These are phyloP conservation scores for Myathropa florea DNA, from an alignment of 2,888 invertebrate genomes.

Conservation along the genomic window DNA sequence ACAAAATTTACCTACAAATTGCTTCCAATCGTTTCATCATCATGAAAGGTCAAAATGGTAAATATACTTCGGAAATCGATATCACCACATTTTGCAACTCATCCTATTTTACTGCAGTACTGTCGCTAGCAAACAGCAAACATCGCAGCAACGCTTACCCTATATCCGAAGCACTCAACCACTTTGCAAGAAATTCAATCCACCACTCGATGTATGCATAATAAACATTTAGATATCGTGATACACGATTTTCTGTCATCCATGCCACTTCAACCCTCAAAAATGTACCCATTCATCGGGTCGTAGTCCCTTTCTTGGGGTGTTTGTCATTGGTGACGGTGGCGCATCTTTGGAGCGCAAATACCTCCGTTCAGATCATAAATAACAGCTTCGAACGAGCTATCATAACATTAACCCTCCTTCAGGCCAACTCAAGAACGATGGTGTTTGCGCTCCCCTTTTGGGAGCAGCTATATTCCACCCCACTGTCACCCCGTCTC, in stretches of 20 bases:
- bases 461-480: neutral
- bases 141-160: neutral
- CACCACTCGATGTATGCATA: constrained; percentile 49
- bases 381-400: constrained; percentile 52
- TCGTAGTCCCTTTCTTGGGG: constrained; percentile 13
- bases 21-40: too few species aligned
- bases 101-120: neutral
- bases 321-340: neutral
- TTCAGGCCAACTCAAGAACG: neutral
- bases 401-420: constrained; percentile 29
- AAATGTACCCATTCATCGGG: constrained; percentile 9
- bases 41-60: constrained; percentile 10
- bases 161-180: constrained; percentile 16
- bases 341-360: constrained; percentile 14
- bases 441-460: constrained; percentile 27
- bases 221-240: constrained; percentile 53
- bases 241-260: constrained; percentile 43
- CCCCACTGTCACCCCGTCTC: neutral
- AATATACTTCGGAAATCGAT: constrained; percentile 34
- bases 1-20: constrained; percentile 3
- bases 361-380: constrained; percentile 37
- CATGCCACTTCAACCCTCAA: constrained; percentile 15
- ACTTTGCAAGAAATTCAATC: constrained; percentile 42
- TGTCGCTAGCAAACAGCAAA: neutral
- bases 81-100: constrained; percentile 17